Evolutionary conservation across 1,140 invertebrate species (phyloP).

Genomic region (Ceratitis capitata): DNA sequence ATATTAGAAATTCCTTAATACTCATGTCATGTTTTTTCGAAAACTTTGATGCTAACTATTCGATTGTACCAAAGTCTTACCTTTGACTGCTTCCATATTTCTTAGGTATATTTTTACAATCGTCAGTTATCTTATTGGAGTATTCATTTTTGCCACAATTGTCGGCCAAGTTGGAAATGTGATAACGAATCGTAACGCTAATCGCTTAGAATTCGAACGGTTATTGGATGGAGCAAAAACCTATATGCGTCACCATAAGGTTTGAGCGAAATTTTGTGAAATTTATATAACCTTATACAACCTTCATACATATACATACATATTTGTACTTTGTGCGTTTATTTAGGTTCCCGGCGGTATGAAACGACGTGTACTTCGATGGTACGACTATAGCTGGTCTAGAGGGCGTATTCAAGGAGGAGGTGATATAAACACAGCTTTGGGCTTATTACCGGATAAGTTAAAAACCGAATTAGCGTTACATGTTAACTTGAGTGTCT

Average conservation of each 20-base stretch:
- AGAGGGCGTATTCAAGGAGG: slow-evolving; percentile 94
- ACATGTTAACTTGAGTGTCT: slow-evolving; percentile 93
- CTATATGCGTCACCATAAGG: slow-evolving; percentile 96
- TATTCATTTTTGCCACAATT: slow-evolving; percentile 98
- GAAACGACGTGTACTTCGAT: slow-evolving; percentile 91
- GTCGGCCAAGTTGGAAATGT: slow-evolving; percentile 98
- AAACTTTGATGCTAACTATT: slow-evolving; percentile 68
- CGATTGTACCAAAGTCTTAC: neutral
- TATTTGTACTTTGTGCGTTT: too few species aligned
- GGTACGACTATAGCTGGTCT: slow-evolving; percentile 98
- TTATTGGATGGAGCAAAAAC: slow-evolving; percentile 94
- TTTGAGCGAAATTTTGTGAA: too few species aligned
- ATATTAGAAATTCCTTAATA: slow-evolving; percentile 48
- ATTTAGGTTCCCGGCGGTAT: slow-evolving; percentile 87
- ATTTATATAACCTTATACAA: too few species aligned
- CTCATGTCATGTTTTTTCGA: slow-evolving; percentile 66
- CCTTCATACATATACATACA: too few species aligned
- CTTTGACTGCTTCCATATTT: neutral
- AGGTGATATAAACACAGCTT: slow-evolving; percentile 93
- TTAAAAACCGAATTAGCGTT: slow-evolving; percentile 95
- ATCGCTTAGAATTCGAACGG: slow-evolving; percentile 93
- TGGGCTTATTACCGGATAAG: slow-evolving; percentile 93
- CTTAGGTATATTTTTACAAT: slow-evolving; percentile 95
- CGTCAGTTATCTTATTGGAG: slow-evolving; percentile 94
- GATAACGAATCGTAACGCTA: slow-evolving; percentile 97